A percentile compares a stretch with the other conserved stretches of the same genome.
These are phyloP conservation scores for Cygnus atratus DNA, from an alignment of 2,113 vertebrate species.

Conservation along the genomic window DNA sequence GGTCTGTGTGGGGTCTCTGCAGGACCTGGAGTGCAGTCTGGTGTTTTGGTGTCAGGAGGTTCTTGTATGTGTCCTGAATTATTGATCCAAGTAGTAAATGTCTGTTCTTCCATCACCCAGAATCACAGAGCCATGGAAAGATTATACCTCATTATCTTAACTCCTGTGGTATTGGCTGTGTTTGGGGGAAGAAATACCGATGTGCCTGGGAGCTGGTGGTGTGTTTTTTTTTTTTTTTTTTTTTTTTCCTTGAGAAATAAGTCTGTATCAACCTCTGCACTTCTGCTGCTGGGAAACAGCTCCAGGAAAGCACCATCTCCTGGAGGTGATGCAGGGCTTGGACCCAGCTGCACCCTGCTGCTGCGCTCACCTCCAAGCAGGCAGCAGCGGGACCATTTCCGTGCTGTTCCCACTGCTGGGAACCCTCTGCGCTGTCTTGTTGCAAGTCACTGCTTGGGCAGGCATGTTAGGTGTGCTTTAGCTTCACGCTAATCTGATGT, in stretches of 20 bases:
- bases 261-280: no score
- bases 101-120: neutral
- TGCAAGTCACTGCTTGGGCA: neutral
- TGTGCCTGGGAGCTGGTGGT: neutral
- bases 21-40: neutral
- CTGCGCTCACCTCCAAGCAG: neutral
- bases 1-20: neutral
- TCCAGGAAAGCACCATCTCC: neutral
- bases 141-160: neutral
- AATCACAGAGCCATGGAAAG: fast-evolving
- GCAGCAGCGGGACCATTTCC: neutral
- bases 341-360: neutral
- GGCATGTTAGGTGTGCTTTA: neutral
- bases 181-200: neutral
- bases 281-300: neutral
- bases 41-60: neutral
- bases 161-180: neutral
- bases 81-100: neutral
- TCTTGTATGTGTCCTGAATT: neutral
- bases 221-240: no score
- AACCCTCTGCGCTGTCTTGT: neutral
- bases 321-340: fast-evolving
- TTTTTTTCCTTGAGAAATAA: no score
- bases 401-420: neutral
- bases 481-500: neutral